Percentiles rank a stretch among this genome's conserved stretches.
phyloP scores from a whole-genome alignment of 2,797 vertebrate species.

The Sebastes goodei region DNA sequence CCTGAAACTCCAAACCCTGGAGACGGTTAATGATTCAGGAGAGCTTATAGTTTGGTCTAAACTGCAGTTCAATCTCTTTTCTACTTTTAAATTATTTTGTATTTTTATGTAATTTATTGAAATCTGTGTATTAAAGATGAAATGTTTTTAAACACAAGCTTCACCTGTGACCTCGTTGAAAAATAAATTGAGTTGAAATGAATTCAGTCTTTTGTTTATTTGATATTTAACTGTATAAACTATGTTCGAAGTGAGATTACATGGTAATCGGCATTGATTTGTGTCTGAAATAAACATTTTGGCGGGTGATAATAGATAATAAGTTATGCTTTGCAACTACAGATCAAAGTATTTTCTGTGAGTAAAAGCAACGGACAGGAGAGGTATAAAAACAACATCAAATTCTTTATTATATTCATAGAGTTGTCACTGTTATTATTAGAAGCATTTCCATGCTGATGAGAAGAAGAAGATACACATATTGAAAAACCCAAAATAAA shows the following conservation, averaged over 20 bases:
- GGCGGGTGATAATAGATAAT: too few relatives aligned
- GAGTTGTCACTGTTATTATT: slow-evolving; percentile 63
- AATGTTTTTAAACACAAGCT: background rate
- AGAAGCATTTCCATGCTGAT: slow-evolving; percentile 82
- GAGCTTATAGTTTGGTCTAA: too few relatives aligned
- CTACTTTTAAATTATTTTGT: background rate
- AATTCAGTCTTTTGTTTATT: background rate
- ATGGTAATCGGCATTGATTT: background rate
- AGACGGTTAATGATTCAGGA: too few relatives aligned
- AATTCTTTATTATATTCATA: slow-evolving; percentile 82
- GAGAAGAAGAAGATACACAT: slow-evolving; percentile 70
- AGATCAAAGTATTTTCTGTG: too few relatives aligned
- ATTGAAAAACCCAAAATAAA: slow-evolving; percentile 34
- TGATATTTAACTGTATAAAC: background rate
- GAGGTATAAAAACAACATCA: slow-evolving; percentile 79
- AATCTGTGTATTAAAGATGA: background rate
- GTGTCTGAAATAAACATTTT: background rate
- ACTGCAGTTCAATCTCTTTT: background rate
- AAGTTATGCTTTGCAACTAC: too few relatives aligned
- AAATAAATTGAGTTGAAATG: background rate
- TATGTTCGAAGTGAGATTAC: background rate
- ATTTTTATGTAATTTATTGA: background rate
- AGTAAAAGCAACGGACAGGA: slow-evolving; percentile 21
- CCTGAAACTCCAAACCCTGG: background rate
- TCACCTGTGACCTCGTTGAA: background rate